phyloP scores from a whole-genome alignment of 2,888 invertebrate species.

The Craniophora ligustri region DNA sequence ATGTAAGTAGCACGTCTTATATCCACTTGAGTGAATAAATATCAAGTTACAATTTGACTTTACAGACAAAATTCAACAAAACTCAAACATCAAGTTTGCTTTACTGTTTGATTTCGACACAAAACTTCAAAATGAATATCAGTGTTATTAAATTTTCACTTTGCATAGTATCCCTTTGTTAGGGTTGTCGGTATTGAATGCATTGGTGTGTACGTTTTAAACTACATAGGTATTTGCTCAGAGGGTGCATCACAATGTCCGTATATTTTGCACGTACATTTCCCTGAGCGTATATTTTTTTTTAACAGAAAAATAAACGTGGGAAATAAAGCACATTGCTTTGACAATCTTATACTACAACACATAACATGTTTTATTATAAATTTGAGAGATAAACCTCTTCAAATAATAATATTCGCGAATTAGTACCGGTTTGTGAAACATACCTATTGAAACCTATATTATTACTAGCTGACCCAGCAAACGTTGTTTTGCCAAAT shows the following conservation, averaged over 20 bases:
- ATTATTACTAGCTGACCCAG: too few relatives aligned
- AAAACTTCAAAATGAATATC: slow-evolving; percentile 23
- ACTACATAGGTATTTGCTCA: slow-evolving; percentile 1
- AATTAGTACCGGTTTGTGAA: slow-evolving; percentile 2
- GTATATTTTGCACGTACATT: not conserved
- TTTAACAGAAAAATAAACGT: slow-evolving; percentile 12
- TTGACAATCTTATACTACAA: slow-evolving; percentile 4
- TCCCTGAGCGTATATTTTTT: slow-evolving; percentile 2
- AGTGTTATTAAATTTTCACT: slow-evolving; percentile 12
- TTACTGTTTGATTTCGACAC: slow-evolving; percentile 16
- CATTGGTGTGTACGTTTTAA: not conserved
- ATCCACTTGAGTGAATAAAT: slow-evolving; percentile 1
- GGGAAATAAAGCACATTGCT: slow-evolving; percentile 5
- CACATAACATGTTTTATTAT: slow-evolving; percentile 37
- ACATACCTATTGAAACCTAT: too few relatives aligned
- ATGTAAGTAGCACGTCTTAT: not conserved
- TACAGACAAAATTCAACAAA: slow-evolving; percentile 6
- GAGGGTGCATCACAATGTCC: not conserved
- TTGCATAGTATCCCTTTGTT: slow-evolving; percentile 2
- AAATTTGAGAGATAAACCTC: slow-evolving; percentile 38
- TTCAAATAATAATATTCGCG: slow-evolving; percentile 18
- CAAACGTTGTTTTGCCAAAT: too few relatives aligned
- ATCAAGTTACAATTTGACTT: slow-evolving; percentile 19
- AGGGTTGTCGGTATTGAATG: slow-evolving; percentile 9
- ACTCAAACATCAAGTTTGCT: slow-evolving; percentile 28